A percentile compares a stretch with the other conserved stretches of the same genome.
Conservation (phyloP, 1,140 invertebrate genomes). For the Aethina tumida region DNA sequence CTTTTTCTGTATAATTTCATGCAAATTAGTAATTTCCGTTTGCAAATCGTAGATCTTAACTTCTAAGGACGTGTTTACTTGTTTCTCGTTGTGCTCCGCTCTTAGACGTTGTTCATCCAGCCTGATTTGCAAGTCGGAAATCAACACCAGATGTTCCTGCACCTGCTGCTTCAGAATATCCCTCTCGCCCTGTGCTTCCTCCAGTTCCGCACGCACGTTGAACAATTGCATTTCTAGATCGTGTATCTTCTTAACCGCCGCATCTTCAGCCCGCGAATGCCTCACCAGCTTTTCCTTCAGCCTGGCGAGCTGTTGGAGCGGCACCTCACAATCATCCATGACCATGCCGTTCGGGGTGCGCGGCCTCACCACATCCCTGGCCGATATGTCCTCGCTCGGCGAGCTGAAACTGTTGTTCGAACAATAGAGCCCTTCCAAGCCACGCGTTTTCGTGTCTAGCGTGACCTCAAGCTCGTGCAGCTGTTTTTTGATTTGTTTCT, state of each 20-base stretch:
- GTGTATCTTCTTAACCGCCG: conserved; percentile 57
- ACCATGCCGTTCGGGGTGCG: conserved; percentile 18
- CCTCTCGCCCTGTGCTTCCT: conserved; percentile 68
- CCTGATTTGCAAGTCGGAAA: conserved; percentile 65
- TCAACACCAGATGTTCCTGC: conserved; percentile 67
- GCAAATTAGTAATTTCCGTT: conserved; percentile 42
- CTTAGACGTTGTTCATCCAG: conserved; percentile 66
- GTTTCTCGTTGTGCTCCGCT: conserved; percentile 57
- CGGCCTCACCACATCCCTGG: conserved; percentile 47
- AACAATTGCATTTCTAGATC: conserved; percentile 65
- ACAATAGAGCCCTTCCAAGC: conserved; percentile 57
- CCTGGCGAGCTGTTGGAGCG: conserved; percentile 36
- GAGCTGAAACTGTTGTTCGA: conserved; percentile 51
- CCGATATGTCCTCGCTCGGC: conserved; percentile 68
- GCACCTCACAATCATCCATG: conserved; percentile 32
- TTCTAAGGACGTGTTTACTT: conserved; percentile 53
- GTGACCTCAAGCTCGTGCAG: conserved; percentile 48
- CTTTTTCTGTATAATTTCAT: conserved; percentile 45
- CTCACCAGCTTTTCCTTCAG: conserved; percentile 56
- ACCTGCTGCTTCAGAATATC: conserved; percentile 68
- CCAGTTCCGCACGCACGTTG: conserved; percentile 47
- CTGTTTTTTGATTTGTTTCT: conserved; percentile 44
- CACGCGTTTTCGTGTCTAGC: conserved; percentile 54
- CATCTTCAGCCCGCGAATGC: conserved; percentile 60
- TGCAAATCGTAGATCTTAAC: conserved; percentile 56